Percentiles rank a stretch among this genome's conserved stretches.
phyloP scores from a whole-genome alignment of 2,113 vertebrate species.

The Bucco capensis region DNA sequence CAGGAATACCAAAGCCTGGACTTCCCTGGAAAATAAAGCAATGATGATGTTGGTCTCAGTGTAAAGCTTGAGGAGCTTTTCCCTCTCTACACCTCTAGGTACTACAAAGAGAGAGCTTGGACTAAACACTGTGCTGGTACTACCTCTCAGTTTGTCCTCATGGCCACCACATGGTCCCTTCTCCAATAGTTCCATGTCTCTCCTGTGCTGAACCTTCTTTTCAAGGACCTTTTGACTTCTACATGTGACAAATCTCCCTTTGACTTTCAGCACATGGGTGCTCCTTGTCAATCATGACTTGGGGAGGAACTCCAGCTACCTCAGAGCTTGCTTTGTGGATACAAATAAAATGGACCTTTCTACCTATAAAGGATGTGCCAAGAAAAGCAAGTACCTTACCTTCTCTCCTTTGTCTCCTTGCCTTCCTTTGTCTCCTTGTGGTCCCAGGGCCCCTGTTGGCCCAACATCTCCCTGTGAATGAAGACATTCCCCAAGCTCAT shows the following conservation, averaged over 20 bases:
- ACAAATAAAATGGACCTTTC: background rate
- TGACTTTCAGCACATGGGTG: background rate
- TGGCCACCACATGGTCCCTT: too few species aligned
- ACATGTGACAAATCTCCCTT: background rate
- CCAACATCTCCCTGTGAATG: conserved; percentile 80
- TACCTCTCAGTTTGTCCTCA: background rate
- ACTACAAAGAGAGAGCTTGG: background rate
- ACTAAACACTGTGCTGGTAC: background rate
- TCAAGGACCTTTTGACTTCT: background rate
- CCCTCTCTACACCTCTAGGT: background rate
- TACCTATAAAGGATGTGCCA: background rate
- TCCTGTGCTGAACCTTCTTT: background rate
- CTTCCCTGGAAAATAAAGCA: conserved; percentile 71
- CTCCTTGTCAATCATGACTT: background rate
- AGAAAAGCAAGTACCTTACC: conserved; percentile 51
- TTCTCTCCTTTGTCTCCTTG: conserved; percentile 85
- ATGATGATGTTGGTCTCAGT: background rate
- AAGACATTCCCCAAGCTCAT: background rate
- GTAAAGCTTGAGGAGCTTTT: background rate
- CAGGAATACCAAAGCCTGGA: conserved; percentile 87
- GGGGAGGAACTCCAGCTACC: background rate
- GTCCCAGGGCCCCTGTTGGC: conserved; percentile 73
- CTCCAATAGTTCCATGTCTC: background rate
- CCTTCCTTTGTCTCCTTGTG: conserved; percentile 78
- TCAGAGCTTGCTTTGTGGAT: background rate